A percentile compares a stretch with the other conserved stretches of the same genome.
Evolutionary conservation across 2,888 invertebrate genomes (phyloP).

Genomic region (Smittia aterrima): DNA sequence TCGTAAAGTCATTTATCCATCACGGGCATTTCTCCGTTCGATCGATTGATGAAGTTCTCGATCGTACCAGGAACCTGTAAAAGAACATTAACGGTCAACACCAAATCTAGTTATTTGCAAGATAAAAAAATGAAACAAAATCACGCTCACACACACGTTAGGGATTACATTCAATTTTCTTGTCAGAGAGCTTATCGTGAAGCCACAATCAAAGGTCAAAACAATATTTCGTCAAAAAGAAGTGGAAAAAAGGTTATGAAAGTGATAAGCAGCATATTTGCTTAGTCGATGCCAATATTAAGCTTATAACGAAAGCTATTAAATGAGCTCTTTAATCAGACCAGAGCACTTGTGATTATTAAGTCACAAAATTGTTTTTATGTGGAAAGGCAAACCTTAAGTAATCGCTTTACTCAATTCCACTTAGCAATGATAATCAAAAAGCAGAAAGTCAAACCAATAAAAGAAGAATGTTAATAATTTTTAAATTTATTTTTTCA

Average conservation of each 20-base stretch:
- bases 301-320: background rate
- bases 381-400: no score
- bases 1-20: background rate
- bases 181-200: slow-evolving; percentile 1
- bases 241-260: background rate
- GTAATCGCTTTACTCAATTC: background rate
- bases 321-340: background rate
- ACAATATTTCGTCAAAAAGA: background rate
- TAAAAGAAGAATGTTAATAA: background rate
- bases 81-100: background rate
- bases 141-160: background rate
- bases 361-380: no score
- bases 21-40: slow-evolving; percentile 22
- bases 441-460: background rate
- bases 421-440: background rate
- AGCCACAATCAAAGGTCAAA: background rate
- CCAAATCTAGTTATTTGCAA: background rate
- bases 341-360: no score
- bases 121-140: background rate
- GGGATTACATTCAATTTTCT: background rate
- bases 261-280: background rate
- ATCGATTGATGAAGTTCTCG: slow-evolving; percentile 28
- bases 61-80: slow-evolving; percentile 25
- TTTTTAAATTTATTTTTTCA: background rate
- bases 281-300: background rate